Evolutionary conservation across 1,140 invertebrate genomes (phyloP), one percentile per base, ranked within the genome.

Genomic region (Drosophila tristis): DNA sequence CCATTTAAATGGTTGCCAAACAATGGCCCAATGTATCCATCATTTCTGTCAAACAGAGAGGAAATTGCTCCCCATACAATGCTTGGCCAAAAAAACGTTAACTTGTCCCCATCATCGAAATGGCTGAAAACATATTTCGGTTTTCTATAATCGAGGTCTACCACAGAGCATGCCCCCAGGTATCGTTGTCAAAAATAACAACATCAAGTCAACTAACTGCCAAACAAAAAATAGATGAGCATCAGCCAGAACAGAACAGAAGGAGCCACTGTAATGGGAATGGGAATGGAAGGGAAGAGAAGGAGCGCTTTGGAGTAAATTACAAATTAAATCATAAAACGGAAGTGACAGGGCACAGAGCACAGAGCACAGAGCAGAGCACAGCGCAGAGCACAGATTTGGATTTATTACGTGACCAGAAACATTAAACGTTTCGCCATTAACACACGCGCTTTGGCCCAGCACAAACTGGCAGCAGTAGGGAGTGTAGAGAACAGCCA

Each of bases 311-410:
- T 53, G 79, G 82, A 87, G 82, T 89, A 89, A 89, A 89, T 89
- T 89, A 89, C 84, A 89, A 89, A 89, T 89, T 89, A 89, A 89
- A 89, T 89, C 84, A 89, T 89, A 89, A 89, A 89, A 90, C 84
- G 84, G 85, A 89, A 89, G 84, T 89, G 84, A 89, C 84, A 89
- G 84, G 73, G 84, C 74, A 63, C 85, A 90, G 79, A 78, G 85
- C 76, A 78, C 66, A 70, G 84, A 70, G 84, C 31, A n/a, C n/a
- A 35, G 35, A 11, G 35, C 67, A 71, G 84, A 70, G 85, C 76
- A 89, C 79, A 35, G 35, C 35, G 35, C 67, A 71, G 84, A 70
- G 85, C 76, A 89, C 79, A 89, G 84, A 89, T 89, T 89, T 89
- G 87, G 84, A 89, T 89, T 89, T 89, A 89, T 89, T 89, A 89